phyloP scores from a whole-genome alignment of 2,888 invertebrate species.

The Calephelis perditalis region DNA sequence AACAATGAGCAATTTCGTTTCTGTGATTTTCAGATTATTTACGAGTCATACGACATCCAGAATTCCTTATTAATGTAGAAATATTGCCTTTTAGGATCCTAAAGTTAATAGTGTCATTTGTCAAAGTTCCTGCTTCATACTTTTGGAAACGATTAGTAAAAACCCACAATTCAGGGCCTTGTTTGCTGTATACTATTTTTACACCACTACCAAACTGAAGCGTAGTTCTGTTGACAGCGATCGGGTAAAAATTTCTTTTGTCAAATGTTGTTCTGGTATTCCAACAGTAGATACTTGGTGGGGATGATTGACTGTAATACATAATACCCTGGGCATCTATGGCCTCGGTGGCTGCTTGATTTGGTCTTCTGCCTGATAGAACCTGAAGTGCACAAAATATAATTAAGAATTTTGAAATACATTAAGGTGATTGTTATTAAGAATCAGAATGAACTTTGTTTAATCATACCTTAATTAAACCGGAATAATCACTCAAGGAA shows the following conservation, averaged over 20 bases:
- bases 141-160: neutral
- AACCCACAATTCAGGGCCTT: neutral
- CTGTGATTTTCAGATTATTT: too few species aligned
- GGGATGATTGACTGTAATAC: neutral
- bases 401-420: too few species aligned
- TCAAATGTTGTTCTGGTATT: neutral
- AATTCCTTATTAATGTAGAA: neutral
- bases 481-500: neutral
- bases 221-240: neutral
- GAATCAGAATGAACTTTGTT: too few species aligned
- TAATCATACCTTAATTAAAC: too few species aligned
- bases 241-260: neutral
- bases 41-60: neutral
- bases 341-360: neutral
- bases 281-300: neutral
- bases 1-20: too few species aligned
- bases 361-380: neutral
- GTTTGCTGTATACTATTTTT: neutral
- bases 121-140: neutral
- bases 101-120: neutral
- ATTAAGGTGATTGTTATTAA: too few species aligned
- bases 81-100: neutral
- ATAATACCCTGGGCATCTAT: neutral
- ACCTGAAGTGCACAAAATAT: neutral
- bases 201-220: neutral